A percentile compares a stretch with the other conserved stretches of the same genome.
These are phyloP conservation scores for Epirrita christyi DNA, from an alignment of 2,888 invertebrate genomes.

Conservation along the genomic window DNA sequence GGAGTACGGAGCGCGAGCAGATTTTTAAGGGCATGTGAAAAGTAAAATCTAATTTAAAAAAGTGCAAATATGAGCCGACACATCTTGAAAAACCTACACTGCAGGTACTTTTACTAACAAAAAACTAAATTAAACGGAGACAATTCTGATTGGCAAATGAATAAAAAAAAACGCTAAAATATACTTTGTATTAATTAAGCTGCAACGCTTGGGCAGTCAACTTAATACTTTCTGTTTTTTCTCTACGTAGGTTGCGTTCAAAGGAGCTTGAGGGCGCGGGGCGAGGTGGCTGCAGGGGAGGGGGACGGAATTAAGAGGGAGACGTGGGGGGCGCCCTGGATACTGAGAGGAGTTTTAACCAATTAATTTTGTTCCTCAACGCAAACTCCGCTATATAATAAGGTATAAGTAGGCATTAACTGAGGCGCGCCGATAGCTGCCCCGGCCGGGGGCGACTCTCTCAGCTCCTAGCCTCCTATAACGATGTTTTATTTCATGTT, in stretches of 20 bases:
- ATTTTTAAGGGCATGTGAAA: no score
- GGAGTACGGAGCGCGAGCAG: no score
- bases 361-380: slow-evolving; percentile 86
- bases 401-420: slow-evolving; percentile 85
- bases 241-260: slow-evolving; percentile 85
- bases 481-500: slow-evolving; percentile 85
- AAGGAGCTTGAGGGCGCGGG: slow-evolving; percentile 76
- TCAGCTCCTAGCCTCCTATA: slow-evolving; percentile 77
- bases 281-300: slow-evolving; percentile 55
- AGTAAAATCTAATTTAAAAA: no score
- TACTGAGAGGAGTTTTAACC: slow-evolving; percentile 86
- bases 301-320: slow-evolving; percentile 76
- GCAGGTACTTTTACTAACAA: no score
- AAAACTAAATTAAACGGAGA: no score
- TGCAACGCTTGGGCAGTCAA: slow-evolving; percentile 71
- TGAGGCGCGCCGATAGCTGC: slow-evolving; percentile 82
- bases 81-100: no score
- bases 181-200: slow-evolving; percentile 70
- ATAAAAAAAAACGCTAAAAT: slow-evolving; percentile 8
- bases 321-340: slow-evolving; percentile 80
- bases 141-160: no score
- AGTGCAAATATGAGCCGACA: no score
- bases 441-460: slow-evolving; percentile 75
- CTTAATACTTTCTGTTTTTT: slow-evolving; percentile 85
- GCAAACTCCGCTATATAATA: slow-evolving; percentile 85